Percentiles rank a stretch among this genome's conserved stretches.
These are phyloP conservation scores for Chironomus tentans DNA, from an alignment of 2,888 invertebrate species.

Conservation along the genomic window DNA sequence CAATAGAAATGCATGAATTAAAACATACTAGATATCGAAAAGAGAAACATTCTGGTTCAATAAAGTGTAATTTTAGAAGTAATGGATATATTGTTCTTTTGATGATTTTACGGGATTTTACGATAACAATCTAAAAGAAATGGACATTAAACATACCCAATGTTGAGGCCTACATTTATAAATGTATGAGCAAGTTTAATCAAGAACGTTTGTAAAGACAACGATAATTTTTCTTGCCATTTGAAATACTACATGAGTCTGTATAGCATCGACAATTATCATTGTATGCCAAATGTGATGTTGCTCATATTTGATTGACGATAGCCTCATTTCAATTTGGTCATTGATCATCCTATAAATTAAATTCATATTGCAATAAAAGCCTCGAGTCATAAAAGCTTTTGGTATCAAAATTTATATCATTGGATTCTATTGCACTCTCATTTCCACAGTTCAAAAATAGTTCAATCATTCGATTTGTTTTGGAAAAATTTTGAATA, in stretches of 20 bases:
- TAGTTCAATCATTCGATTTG: neutral
- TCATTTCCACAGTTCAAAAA: neutral
- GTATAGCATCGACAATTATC: neutral
- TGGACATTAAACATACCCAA: constrained; percentile 40
- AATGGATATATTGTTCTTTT: neutral
- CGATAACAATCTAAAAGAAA: constrained; percentile 43
- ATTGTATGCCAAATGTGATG: neutral
- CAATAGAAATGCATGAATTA: neutral
- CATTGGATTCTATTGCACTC: neutral
- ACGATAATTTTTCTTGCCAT: too few species aligned
- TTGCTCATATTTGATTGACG: neutral
- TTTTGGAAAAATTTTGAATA: neutral
- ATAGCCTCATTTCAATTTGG: neutral
- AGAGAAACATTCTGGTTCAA: neutral
- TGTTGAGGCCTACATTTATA: constrained; percentile 36
- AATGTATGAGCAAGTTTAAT: too few species aligned
- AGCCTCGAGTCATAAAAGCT: neutral
- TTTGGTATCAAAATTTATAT: neutral
- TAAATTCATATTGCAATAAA: constrained; percentile 1
- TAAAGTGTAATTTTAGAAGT: neutral
- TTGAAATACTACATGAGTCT: too few species aligned
- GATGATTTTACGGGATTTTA: constrained; percentile 31
- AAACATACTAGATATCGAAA: neutral
- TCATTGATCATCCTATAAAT: neutral
- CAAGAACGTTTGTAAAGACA: too few species aligned